A percentile compares a stretch with the other conserved stretches of the same genome.
phyloP scores from a whole-genome alignment of 1,140 invertebrate genomes.

The Drosophila quadrilineata region DNA sequence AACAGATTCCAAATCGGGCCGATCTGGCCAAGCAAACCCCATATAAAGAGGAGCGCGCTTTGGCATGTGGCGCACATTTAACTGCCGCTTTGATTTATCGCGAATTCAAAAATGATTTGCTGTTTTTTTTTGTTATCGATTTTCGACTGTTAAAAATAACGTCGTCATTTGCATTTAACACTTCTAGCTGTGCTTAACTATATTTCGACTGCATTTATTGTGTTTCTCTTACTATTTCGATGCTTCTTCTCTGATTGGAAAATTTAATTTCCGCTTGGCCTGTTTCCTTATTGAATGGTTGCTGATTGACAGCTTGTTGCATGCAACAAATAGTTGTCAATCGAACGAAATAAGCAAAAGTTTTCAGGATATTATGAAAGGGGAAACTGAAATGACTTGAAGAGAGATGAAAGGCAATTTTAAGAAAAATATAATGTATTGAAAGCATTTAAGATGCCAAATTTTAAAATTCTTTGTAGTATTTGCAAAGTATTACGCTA shows the following conservation, averaged over 20 bases:
- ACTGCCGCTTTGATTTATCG: slow-evolving; percentile 36
- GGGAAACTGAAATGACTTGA: too few species aligned
- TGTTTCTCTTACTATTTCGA: background rate
- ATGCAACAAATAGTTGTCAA: too few species aligned
- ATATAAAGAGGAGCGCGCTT: slow-evolving; percentile 22
- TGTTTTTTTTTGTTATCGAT: too few species aligned
- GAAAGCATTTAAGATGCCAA: too few species aligned
- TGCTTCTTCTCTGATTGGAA: slow-evolving; percentile 31
- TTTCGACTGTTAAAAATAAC: background rate
- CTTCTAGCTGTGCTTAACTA: background rate
- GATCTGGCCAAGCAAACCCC: too few species aligned
- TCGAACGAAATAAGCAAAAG: too few species aligned
- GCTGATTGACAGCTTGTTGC: slow-evolving; percentile 37
- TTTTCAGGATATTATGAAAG: too few species aligned
- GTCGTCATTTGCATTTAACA: background rate
- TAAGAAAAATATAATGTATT: too few species aligned
- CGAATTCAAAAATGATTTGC: background rate
- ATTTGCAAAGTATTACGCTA: too few species aligned
- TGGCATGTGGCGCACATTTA: slow-evolving; percentile 30
- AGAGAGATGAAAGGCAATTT: too few species aligned
- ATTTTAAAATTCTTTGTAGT: too few species aligned
- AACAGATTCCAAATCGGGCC: too few species aligned
- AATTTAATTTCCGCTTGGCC: slow-evolving; percentile 27
- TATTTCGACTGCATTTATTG: background rate
- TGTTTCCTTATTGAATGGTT: slow-evolving; percentile 15